Conservation (phyloP, 1,140 invertebrate genomes). For the Zaprionus kolodkinae region DNA sequence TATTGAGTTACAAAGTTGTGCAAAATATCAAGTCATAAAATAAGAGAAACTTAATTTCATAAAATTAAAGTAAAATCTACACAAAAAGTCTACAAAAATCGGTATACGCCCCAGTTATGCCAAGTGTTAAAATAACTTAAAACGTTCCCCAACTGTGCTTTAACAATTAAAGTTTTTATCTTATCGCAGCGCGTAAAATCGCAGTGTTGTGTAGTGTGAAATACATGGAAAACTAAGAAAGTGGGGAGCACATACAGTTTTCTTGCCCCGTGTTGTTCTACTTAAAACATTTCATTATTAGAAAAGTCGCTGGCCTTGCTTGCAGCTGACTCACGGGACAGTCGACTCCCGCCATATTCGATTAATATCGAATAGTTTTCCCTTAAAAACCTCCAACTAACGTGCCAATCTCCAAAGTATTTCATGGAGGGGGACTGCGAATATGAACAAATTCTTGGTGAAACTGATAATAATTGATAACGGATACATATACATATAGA, state of each 20-base stretch:
- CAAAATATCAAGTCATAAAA: neutral
- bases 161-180: slow-evolving; percentile 49
- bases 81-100: slow-evolving; percentile 19
- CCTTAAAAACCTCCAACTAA: slow-evolving; percentile 22
- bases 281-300: neutral
- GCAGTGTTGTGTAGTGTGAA: slow-evolving; percentile 29
- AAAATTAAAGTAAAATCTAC: neutral
- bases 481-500: slow-evolving; percentile 39
- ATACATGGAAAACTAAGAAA: neutral
- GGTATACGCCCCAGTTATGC: slow-evolving; percentile 15
- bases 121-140: slow-evolving; percentile 10
- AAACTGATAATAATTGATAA: slow-evolving; percentile 68
- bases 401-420: slow-evolving; percentile 12
- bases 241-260: neutral
- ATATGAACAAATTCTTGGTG: slow-evolving; percentile 47
- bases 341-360: neutral
- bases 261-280: neutral
- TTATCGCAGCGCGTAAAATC: slow-evolving; percentile 60
- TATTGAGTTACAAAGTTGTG: neutral
- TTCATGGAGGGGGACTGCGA: neutral
- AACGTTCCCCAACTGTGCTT: slow-evolving; percentile 35
- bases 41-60: neutral
- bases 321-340: slow-evolving; percentile 54
- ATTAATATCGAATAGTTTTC: slow-evolving; percentile 26
- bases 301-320: slow-evolving; percentile 23